Conservation (phyloP, 2,888 invertebrate species). For the Ennomos erosarius region DNA sequence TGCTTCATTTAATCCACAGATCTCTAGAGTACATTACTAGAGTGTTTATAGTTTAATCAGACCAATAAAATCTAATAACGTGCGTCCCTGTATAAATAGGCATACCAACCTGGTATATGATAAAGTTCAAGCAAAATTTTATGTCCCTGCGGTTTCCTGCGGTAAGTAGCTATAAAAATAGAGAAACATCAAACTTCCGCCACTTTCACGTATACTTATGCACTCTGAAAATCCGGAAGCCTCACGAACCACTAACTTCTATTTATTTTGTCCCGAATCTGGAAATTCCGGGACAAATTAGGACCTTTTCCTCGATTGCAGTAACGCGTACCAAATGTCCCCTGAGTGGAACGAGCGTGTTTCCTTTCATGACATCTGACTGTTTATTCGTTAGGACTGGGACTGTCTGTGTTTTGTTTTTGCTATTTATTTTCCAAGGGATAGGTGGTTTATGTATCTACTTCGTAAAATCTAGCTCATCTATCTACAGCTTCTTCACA, state of each 20-base stretch:
- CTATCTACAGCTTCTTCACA: too few relatives aligned
- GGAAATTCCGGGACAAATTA: constrained; percentile 17
- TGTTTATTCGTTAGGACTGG: constrained; percentile 6
- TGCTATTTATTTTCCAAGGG: constrained; percentile 5
- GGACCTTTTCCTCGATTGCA: constrained; percentile 6
- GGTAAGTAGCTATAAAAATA: constrained; percentile 1
- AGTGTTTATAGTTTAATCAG: too few relatives aligned
- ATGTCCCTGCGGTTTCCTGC: neutral
- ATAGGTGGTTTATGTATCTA: too few relatives aligned
- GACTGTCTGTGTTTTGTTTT: constrained; percentile 5
- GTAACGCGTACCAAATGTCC: constrained; percentile 23
- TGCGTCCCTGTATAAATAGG: too few relatives aligned
- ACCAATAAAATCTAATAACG: too few relatives aligned
- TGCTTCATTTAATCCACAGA: too few relatives aligned
- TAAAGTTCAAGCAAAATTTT: too few relatives aligned
- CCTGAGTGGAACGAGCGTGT: constrained; percentile 17
- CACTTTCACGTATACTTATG: constrained; percentile 14
- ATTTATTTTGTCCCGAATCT: constrained; percentile 11
- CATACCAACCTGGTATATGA: too few relatives aligned
- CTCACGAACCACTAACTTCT: constrained; percentile 8
- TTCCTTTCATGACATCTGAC: constrained; percentile 19
- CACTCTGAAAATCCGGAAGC: constrained; percentile 8
- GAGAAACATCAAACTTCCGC: neutral
- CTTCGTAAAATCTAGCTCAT: too few relatives aligned
- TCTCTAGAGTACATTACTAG: too few relatives aligned